Evolutionary conservation across 2,113 vertebrate species (phyloP).

Genomic region (Apteryx owenii): DNA sequence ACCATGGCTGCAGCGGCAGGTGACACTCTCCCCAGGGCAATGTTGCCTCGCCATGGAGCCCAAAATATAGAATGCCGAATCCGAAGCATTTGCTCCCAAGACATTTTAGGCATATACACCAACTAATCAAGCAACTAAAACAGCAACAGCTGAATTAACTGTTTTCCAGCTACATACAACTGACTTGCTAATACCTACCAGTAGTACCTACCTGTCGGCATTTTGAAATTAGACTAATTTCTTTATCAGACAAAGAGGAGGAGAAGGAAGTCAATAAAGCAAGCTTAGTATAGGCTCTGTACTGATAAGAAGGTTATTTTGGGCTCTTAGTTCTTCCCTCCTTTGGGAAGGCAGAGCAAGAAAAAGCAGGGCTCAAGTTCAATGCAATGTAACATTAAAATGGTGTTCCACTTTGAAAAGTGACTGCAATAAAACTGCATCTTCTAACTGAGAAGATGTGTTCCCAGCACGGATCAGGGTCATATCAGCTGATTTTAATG

Average conservation of each 20-base stretch:
- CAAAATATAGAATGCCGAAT: neutral
- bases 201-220: neutral
- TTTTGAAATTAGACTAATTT: neutral
- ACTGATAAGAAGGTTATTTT: neutral
- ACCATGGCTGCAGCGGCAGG: neutral
- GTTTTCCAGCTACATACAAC: neutral
- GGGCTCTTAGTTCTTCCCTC: neutral
- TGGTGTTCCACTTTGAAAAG: neutral
- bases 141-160: neutral
- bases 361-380: neutral
- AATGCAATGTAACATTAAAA: constrained; percentile 1
- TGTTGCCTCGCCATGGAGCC: neutral
- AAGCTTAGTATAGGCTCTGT: neutral
- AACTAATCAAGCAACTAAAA: neutral
- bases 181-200: neutral
- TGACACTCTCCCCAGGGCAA: neutral
- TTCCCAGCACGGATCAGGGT: neutral
- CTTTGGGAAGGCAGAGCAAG: neutral
- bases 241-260: neutral
- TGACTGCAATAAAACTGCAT: neutral
- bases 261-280: neutral
- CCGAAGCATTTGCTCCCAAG: neutral
- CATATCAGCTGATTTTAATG: constrained; percentile 34
- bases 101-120: neutral
- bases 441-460: neutral